Base-by-base conservation (phyloP, 2,797 vertebrate species). In the Pyrocephalus nanus region DNA sequence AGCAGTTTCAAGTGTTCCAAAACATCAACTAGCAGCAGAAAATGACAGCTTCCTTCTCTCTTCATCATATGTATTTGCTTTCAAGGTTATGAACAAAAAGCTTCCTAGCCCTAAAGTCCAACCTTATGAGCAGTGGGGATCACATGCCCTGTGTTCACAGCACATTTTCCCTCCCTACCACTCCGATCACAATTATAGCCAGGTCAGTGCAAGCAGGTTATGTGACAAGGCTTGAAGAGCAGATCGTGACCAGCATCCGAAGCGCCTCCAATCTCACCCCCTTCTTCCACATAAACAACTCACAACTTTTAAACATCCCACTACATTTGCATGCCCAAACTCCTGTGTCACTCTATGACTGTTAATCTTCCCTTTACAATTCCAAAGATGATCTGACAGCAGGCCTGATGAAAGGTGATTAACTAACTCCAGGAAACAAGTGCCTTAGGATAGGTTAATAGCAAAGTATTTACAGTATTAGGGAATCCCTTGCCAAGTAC, bases 111-210 rank as follows among this genome's bases (percentile, higher is more conserved):
- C 38, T 18, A 13, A 7, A 30, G 61, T 54, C 47, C 51, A 73
- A 0, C 7, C 19, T 40, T 7, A 10, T 9, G 8, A 83, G 10
- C 1, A 3, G 2, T 1, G 3, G 7, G 17, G 23, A 92, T 57
- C 20, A 20, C 34, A 51, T 38, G 55, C 10, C 32, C 20, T 38
- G 22, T 1, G 0, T 61, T 78, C 65, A 58, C 48, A 61, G 2
- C n/a, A 36, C 48, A 9, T 62, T 22, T 36, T 38, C 5, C 32
- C 17, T 15, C 50, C 19, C 34, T 9, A 55, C 27, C 53, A 43
- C n/a, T 40, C 16, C 3, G 3, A 71, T 30, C 64, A 48, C 3
- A 6, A n/a, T 26, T 38, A 32, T 55, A 47, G 57, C 40, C 48
- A 30, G 1, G 7, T 57, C 77, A 23, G 34, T 34, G 9, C 9